phyloP scores from a whole-genome alignment of 2,113 vertebrate genomes.

The Myotis lucifugus region DNA sequence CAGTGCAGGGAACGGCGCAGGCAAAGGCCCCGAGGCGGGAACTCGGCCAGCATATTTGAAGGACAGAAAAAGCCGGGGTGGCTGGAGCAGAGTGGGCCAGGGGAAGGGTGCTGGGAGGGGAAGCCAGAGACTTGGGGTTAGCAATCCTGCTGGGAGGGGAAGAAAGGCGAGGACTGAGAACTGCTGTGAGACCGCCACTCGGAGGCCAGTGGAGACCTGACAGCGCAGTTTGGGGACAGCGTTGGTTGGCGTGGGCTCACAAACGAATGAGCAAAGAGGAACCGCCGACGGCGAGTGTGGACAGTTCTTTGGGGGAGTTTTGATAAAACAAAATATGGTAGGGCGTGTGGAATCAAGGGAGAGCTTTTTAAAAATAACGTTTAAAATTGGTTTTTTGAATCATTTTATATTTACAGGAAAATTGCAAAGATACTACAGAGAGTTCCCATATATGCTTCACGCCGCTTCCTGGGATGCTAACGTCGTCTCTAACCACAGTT shows the following conservation, averaged over 20 bases:
- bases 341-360: neutral
- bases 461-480: fast-evolving
- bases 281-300: fast-evolving
- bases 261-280: neutral
- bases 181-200: fast-evolving
- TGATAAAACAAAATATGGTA: neutral
- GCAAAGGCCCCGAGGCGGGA: neutral
- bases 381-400: neutral
- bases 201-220: neutral
- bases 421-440: neutral
- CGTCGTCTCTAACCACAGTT: neutral
- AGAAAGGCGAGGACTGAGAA: neutral
- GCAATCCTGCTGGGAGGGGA: fast-evolving
- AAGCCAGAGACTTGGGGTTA: neutral
- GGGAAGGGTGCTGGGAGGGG: neutral
- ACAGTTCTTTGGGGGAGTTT: neutral
- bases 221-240: fast-evolving
- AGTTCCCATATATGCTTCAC: neutral
- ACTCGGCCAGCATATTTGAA: neutral
- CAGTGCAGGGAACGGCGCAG: fast-evolving
- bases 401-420: neutral
- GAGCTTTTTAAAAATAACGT: neutral
- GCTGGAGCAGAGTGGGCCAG: neutral
- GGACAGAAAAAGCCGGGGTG: neutral
- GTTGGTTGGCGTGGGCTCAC: fast-evolving